A percentile compares a stretch with the other conserved stretches of the same genome.
These are phyloP conservation scores for Trachemys scripta DNA, from an alignment of 2,113 vertebrate species.

Conservation along the genomic window DNA sequence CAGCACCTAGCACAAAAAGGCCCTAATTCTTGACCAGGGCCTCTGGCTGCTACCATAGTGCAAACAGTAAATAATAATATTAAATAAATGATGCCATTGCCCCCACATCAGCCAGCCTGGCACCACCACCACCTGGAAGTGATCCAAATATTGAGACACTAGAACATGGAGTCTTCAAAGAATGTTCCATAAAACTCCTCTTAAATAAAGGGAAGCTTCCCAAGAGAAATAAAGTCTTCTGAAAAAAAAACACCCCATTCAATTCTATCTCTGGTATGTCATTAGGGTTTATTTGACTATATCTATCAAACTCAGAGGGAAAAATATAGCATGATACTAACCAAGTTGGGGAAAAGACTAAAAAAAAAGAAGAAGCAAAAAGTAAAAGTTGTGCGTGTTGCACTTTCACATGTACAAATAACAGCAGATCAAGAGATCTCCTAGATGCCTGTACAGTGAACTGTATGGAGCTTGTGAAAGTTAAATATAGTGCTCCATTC, in stretches of 20 bases:
- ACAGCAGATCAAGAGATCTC: conserved; percentile 7
- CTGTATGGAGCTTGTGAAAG: conserved; percentile 24
- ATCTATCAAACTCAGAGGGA: accelerated
- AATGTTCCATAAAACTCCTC: accelerated
- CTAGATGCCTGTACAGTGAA: conserved; percentile 15
- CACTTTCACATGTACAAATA: background rate
- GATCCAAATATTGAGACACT: accelerated
- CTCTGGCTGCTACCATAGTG: accelerated
- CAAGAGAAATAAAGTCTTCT: background rate
- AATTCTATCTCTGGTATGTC: accelerated
- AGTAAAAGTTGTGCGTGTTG: background rate
- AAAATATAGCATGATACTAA: background rate
- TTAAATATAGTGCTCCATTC: conserved; percentile 62
- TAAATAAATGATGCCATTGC: background rate
- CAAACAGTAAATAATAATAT: background rate
- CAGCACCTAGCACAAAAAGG: accelerated
- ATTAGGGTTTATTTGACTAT: background rate
- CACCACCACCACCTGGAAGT: accelerated
- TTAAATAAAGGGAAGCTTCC: accelerated
- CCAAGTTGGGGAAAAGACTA: background rate
- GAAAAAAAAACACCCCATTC: background rate
- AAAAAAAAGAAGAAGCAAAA: background rate
- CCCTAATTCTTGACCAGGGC: accelerated
- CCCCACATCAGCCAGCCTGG: background rate
- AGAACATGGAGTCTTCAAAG: background rate